Evolutionary conservation across 2,113 vertebrate genomes (phyloP).

Genomic region (Carlito syrichta): DNA sequence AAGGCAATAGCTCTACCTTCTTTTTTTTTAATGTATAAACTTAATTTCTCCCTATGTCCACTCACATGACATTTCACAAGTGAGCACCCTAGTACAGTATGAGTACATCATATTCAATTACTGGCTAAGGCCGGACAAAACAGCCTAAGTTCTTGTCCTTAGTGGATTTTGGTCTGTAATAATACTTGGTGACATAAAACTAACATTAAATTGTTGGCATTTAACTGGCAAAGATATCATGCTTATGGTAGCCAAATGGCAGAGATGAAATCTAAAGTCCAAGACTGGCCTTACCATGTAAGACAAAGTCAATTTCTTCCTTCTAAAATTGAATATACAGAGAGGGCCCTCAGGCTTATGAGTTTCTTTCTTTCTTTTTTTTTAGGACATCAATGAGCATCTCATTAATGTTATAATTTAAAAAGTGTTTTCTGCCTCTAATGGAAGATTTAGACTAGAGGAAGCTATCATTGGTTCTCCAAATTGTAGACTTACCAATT

Average conservation of each 20-base stretch:
- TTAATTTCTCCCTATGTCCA: neutral
- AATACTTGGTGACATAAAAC: neutral
- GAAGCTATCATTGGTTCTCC: neutral
- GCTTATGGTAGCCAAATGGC: neutral
- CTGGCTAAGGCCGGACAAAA: neutral
- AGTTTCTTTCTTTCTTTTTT: neutral
- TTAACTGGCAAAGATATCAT: neutral
- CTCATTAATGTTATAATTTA: slow-evolving; percentile 9
- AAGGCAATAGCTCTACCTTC: neutral
- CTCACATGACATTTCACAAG: neutral
- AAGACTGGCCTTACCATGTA: neutral
- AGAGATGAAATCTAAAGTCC: neutral
- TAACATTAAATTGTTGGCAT: neutral
- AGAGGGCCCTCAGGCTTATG: neutral
- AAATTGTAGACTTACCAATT: neutral
- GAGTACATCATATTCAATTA: neutral
- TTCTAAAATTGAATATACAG: neutral
- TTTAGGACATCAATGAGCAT: neutral
- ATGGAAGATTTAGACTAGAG: neutral
- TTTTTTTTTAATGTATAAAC: neutral
- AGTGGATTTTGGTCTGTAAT: neutral
- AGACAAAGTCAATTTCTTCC: neutral
- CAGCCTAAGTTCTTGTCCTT: neutral
- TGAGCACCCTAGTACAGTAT: neutral
- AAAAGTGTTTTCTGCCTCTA: neutral